Evolutionary conservation across 2,888 invertebrate species (phyloP), one percentile per base, ranked within the genome.

Genomic region (Myathropa florea): DNA sequence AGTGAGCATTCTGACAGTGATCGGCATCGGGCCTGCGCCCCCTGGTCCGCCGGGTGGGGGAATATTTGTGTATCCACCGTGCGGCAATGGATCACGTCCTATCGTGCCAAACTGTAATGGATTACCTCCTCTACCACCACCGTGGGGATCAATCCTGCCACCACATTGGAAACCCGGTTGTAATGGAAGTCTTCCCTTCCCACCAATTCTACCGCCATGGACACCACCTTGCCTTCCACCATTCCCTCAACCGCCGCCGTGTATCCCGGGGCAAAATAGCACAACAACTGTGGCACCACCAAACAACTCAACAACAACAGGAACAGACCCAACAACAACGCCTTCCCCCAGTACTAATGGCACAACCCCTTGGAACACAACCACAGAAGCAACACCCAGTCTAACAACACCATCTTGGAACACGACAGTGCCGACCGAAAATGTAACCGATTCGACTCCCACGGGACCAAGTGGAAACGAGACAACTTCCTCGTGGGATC

Each of bases 1-100:
- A 55, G 85, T 85, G 23, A 81, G 85, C 64, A 85, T 85, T 73
- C 72, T 85, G 33, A 33, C 85, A 33, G 57, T 85, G 30, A 55
- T 85, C 26, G 85, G 85, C 18, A 24, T 85, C n/a, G 85, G 81
- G 3, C 77, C 59, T 55, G 36, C 72, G 6, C 85, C 81, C 23
- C 81, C 81, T 9, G 72, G 77, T 4, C 24, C 70, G n/a, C 84
- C 84, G 7, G 71, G 76, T 7, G 57, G 24, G 26, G 80, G 72
- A 21, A 72, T 76, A 24, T 68, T 23, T 18, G 61, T 84, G 0
- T 36, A 46, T 46, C 68, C 85, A 12, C 81, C 81, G 0, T 68
- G 68, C 59, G 72, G 71, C 0, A 68, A 39, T 23, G 68, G 28
- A 55, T 46, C 82, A 36, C 57, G 30, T 4, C 76, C 76, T 6